Evolutionary conservation across 2,888 invertebrate species (phyloP).

Genomic region (Saturnia japonica): DNA sequence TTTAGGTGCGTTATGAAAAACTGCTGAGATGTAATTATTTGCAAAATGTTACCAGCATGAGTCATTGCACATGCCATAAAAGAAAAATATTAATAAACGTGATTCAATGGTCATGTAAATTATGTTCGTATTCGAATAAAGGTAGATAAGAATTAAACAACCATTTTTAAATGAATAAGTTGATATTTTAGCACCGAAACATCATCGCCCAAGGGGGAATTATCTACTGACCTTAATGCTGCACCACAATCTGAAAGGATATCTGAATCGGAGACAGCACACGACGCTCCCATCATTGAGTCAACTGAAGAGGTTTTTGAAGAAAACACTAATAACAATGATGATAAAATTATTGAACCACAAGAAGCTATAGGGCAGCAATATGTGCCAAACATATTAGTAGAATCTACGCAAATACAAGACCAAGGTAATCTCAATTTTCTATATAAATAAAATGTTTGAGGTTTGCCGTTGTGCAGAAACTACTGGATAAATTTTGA

Average conservation of each 20-base stretch:
- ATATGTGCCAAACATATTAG: conserved; percentile 32
- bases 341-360: conserved; percentile 37
- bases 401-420: conserved; percentile 38
- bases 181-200: conserved; percentile 49
- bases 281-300: background rate
- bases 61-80: too few relatives aligned
- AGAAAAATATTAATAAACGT: background rate
- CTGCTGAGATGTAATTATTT: too few relatives aligned
- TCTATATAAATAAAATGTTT: too few relatives aligned
- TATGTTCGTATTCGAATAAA: background rate
- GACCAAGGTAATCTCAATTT: conserved; percentile 50
- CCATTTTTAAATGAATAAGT: background rate
- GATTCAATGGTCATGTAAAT: too few relatives aligned
- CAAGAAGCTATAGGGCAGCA: conserved; percentile 34
- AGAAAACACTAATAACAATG: conserved; percentile 32
- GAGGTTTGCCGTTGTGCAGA: too few relatives aligned
- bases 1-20: too few relatives aligned
- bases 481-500: too few relatives aligned
- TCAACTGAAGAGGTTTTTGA: conserved; percentile 20
- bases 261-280: conserved; percentile 35
- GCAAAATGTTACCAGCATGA: too few relatives aligned
- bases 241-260: conserved; percentile 40
- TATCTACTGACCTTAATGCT: conserved; percentile 41
- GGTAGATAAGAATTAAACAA: background rate
- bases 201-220: conserved; percentile 58